Percentiles rank a stretch among this genome's conserved stretches.
phyloP scores from a whole-genome alignment of 2,888 invertebrate genomes.

The Rhamphomyia laevipes region DNA sequence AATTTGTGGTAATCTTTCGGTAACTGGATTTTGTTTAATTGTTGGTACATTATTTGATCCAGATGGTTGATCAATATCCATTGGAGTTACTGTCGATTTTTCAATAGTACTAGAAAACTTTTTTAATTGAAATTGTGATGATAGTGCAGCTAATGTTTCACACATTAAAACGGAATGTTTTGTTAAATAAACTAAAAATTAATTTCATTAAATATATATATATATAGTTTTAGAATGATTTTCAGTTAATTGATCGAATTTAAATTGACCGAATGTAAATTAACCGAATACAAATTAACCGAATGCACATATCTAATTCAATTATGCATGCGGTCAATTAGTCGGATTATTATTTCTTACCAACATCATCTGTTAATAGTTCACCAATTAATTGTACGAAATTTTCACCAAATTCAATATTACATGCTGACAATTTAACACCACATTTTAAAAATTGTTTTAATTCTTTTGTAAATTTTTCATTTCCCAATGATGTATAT shows the following conservation, averaged over 20 bases:
- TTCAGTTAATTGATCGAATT: neutral
- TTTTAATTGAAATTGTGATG: conserved; percentile 41
- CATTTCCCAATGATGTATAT: conserved; percentile 30
- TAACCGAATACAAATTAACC: too few relatives aligned
- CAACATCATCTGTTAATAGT: conserved; percentile 30
- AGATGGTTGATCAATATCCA: conserved; percentile 9
- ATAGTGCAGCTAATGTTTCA: conserved; percentile 64
- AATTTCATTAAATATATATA: neutral
- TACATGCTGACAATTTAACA: conserved; percentile 55
- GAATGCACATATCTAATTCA: too few relatives aligned
- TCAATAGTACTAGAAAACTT: conserved; percentile 26
- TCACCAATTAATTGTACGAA: conserved; percentile 54
- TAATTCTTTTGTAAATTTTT: conserved; percentile 28
- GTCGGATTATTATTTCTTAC: conserved; percentile 14
- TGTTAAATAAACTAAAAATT: conserved; percentile 23
- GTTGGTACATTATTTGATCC: neutral
- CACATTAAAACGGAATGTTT: conserved; percentile 44
- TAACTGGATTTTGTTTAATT: conserved; percentile 15
- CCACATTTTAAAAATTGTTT: conserved; percentile 46
- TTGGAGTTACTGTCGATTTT: conserved; percentile 10
- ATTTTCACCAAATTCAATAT: conserved; percentile 47
- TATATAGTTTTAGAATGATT: neutral
- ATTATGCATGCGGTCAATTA: too few relatives aligned
- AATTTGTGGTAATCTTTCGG: conserved; percentile 28
- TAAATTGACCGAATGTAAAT: neutral